Base-by-base conservation (phyloP, 2,797 vertebrate genomes). In the Peromyscus attwateri region DNA sequence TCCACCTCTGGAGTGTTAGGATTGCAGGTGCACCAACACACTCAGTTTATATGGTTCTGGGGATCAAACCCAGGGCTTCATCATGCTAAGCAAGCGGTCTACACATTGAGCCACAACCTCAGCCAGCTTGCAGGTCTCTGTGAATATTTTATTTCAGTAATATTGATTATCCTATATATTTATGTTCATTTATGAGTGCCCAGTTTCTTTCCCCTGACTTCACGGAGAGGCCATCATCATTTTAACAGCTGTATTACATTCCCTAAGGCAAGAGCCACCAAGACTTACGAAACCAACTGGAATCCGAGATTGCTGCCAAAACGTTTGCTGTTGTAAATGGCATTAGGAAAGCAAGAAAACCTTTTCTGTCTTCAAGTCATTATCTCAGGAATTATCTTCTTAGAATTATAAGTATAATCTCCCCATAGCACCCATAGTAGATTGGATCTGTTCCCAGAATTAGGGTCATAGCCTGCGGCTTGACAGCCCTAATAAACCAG, bases 351-450 rank as follows among this genome's bases (percentile, higher is more conserved):
- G 79, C 87, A 71, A 64, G 66, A 85, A 84, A 77, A 64, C 6
- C 46, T 73, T 92, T 82, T 87, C 96, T 88, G 27, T 79, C 37
- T 68, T 71, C 27, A 40, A 23, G 5, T 75, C 73, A 46, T 92
- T 25, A 87, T 75, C 68, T 87, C 90, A 71, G 70, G 29, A 96
- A 49, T 64, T 93, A 70, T 76, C 73, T 93, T 87, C 87, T 88
- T 64, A 81, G 75, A 90, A 87, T 52, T 43, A 27, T 43, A 55
- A 77, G 25, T 66, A 43, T 37, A 43, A 60, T 55, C 43, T 34
- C 40, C 43, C 76, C 62, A 57, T 40, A 43, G 52, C 9, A 49
- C 43, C 87, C 55, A n/a, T 23, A 62, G 57, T 64, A 64, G 13
- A n/a, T 25, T 88, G 87, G 71, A 46, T 76, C 55, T 62, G 71